These are phyloP conservation scores for Ochlodes sylvanus DNA, from an alignment of 2,888 invertebrate genomes.

Conservation along the genomic window DNA sequence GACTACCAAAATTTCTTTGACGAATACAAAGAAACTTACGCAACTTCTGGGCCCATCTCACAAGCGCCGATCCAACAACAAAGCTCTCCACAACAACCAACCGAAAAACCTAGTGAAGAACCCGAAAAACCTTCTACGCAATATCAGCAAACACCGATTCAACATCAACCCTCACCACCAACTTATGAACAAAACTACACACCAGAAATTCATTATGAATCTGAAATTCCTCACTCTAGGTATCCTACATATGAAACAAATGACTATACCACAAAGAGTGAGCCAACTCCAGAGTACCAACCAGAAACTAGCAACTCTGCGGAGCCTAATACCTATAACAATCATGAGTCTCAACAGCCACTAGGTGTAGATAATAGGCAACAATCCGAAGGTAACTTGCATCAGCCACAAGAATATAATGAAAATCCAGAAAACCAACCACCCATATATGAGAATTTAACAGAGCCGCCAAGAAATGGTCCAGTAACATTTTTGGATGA, in stretches of 20 bases:
- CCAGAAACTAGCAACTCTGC: constrained; percentile 43
- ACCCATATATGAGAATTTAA: constrained; percentile 51
- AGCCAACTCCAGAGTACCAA: constrained; percentile 48
- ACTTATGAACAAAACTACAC: constrained; percentile 68
- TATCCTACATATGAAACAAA: constrained; percentile 62
- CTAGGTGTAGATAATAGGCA: constrained; percentile 38
- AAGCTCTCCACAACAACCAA: constrained; percentile 49
- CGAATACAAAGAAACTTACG: constrained; percentile 66
- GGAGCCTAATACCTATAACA: constrained; percentile 43
- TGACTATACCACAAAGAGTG: constrained; percentile 59
- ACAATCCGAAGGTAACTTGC: constrained; percentile 40
- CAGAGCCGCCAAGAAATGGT: constrained; percentile 53
- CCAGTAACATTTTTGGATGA: constrained; percentile 49
- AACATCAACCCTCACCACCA: constrained; percentile 61
- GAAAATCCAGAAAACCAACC: constrained; percentile 56
- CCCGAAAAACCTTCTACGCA: constrained; percentile 28
- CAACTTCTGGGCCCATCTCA: constrained; percentile 53
- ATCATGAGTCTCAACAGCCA: constrained; percentile 23
- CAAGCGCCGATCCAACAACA: constrained; percentile 50
- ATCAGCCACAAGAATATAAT: constrained; percentile 51
- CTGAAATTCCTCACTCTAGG: constrained; percentile 63
- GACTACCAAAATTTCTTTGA: constrained; percentile 76
- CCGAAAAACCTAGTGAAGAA: constrained; percentile 54
- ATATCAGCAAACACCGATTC: constrained; percentile 38
- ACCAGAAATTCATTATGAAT: constrained; percentile 74